Evolutionary conservation across 1,140 invertebrate species (phyloP).

Genomic region (Drosophila lowei): DNA sequence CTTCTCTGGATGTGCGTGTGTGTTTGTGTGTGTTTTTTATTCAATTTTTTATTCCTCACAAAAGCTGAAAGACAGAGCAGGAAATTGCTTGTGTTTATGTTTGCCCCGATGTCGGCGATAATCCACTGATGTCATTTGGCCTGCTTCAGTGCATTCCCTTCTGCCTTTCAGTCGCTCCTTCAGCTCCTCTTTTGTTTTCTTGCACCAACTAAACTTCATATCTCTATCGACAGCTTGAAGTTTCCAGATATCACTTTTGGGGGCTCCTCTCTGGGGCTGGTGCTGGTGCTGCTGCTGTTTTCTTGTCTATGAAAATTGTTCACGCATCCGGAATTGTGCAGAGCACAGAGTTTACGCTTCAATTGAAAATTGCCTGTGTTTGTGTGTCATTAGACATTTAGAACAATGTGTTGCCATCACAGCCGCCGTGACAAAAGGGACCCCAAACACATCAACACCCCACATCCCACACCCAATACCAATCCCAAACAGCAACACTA

Average conservation of each 20-base stretch:
- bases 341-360: constrained; percentile 72
- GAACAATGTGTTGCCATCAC: constrained; percentile 77
- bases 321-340: constrained; percentile 68
- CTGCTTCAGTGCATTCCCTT: constrained; percentile 61
- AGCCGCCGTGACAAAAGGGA: constrained; percentile 26
- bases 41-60: constrained; percentile 71
- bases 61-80: constrained; percentile 30
- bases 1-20: constrained; percentile 31
- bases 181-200: constrained; percentile 9
- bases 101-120: constrained; percentile 70
- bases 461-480: not conserved
- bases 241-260: constrained; percentile 39
- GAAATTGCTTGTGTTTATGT: constrained; percentile 73
- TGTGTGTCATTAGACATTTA: constrained; percentile 67
- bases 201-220: constrained; percentile 58
- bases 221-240: constrained; percentile 73
- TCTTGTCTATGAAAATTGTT: constrained; percentile 62
- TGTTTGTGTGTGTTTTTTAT: constrained; percentile 47
- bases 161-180: constrained; percentile 5
- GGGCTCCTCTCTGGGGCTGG: not conserved
- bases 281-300: constrained; percentile 14
- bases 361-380: constrained; percentile 69
- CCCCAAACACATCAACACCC: not conserved
- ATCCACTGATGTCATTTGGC: constrained; percentile 80
- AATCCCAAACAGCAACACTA: not conserved